A percentile compares a stretch with the other conserved stretches of the same genome.
Conservation (phyloP, 2,888 invertebrate genomes). For the Heliothis peltigera region DNA sequence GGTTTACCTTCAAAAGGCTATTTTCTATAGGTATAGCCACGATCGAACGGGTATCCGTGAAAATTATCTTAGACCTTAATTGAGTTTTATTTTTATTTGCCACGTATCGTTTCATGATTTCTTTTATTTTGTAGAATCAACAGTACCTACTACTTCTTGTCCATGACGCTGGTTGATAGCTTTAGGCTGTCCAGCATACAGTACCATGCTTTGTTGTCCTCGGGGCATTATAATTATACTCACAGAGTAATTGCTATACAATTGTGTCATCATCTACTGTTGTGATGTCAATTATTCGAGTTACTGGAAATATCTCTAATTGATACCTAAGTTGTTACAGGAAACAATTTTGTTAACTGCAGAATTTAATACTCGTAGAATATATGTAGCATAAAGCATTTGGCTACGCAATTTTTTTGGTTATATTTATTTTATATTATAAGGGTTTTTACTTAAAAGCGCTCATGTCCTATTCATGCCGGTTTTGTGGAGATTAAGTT, state of each 20-base stretch:
- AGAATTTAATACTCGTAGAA: too few relatives aligned
- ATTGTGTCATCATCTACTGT: conserved; percentile 7
- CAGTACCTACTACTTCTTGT: neutral
- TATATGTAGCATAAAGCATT: too few relatives aligned
- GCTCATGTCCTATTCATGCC: too few relatives aligned
- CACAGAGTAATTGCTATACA: conserved; percentile 9
- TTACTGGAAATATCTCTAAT: neutral
- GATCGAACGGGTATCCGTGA: neutral
- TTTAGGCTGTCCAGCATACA: conserved; percentile 14
- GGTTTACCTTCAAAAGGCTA: too few relatives aligned
- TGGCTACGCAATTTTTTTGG: too few relatives aligned
- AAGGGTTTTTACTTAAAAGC: too few relatives aligned
- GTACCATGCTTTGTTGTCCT: conserved; percentile 2
- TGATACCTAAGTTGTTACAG: neutral
- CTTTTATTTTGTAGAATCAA: neutral
- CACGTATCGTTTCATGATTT: neutral
- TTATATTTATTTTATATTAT: too few relatives aligned
- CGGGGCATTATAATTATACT: conserved; percentile 12
- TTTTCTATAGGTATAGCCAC: too few relatives aligned
- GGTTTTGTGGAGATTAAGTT: too few relatives aligned
- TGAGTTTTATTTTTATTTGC: neutral
- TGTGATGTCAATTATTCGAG: neutral
- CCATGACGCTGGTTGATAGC: conserved; percentile 1
- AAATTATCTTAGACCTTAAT: neutral
- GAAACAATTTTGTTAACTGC: neutral